Base-by-base conservation (phyloP, 2,888 invertebrate genomes). In the Dryobota labecula region DNA sequence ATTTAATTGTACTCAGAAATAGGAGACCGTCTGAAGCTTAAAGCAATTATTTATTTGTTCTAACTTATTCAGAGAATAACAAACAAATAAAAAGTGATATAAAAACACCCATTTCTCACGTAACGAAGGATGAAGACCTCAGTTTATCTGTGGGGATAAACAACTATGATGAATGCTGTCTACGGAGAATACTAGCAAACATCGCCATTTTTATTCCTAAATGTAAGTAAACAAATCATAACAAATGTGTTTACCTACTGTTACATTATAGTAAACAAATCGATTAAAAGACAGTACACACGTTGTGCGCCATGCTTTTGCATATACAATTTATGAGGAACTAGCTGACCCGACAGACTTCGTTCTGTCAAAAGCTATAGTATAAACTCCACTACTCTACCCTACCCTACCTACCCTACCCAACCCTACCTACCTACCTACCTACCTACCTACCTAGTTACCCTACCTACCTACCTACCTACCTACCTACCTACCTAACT, bases 41-140 rank as follows among this genome's bases (percentile, higher is more conserved):
- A 73, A 82, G 70, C 27, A 72, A 27, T 36, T 24, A 70, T 73
- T 76, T 77, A 63, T 71, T 74, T 74, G 57, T 66, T 61, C 60
- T 38, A 67, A 65, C 66, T 47, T 67, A 66, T 70, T 73, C 80
- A 24, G 66, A 84, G 62, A 82, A 84, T 79, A 87, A 85, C 84
- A 87, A 88, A 47, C 74, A 80, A 81, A 87, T 83, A 86, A 86
- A 84, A 74, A 47, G 49, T 30, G 51, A 67, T 49, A 82, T 68
- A 78, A 72, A 78, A 84, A 80, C 66, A 69, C 30, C 70, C 73
- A 78, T 82, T 86, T 82, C 72, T 80, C 81, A 79, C 73, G 78
- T 76, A 76, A 77, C 66, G 27, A 51, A 80, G 81, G 71, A 86
- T 77, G 65, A 78, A 82, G 77, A 84, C 78, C 80, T 75, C 69